These are phyloP conservation scores for Hippoglossus hippoglossus DNA, from an alignment of 2,797 vertebrate genomes.

Conservation along the genomic window DNA sequence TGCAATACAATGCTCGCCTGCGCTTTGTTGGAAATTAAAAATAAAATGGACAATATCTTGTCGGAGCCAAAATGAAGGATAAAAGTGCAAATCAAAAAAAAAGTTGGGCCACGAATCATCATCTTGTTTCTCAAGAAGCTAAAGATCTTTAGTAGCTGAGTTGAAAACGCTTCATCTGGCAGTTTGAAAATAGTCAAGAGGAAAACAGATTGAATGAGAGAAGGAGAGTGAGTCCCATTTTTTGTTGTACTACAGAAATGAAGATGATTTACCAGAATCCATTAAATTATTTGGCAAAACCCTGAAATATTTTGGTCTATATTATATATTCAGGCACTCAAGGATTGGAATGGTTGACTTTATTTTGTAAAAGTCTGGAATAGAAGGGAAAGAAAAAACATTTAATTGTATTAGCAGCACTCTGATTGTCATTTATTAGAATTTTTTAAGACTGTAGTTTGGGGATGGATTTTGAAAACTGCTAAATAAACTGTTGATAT, in stretches of 20 bases:
- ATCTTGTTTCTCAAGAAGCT: background rate
- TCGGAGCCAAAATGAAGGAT: background rate
- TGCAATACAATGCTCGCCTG: no score
- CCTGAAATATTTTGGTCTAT: background rate
- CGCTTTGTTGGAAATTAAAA: no score
- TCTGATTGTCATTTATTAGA: background rate
- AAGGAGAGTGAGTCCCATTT: background rate
- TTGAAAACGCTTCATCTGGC: background rate
- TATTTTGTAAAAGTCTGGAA: background rate
- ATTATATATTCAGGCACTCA: no score
- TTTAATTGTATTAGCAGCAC: background rate
- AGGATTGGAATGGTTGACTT: no score
- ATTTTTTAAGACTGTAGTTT: background rate
- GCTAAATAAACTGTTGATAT: background rate
- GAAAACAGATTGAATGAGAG: background rate
- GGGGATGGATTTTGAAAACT: background rate
- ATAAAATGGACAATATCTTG: no score
- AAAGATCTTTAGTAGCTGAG: background rate
- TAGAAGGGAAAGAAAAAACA: no score
- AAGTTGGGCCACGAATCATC: background rate
- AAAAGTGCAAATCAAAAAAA: background rate
- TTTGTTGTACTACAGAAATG: background rate
- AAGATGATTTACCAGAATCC: conserved; percentile 1
- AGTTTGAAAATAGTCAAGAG: background rate
- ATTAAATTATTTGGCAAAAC: background rate